Evolutionary conservation across 2,888 invertebrate species (phyloP).

Genomic region (Pollenia griseotomentosa): DNA sequence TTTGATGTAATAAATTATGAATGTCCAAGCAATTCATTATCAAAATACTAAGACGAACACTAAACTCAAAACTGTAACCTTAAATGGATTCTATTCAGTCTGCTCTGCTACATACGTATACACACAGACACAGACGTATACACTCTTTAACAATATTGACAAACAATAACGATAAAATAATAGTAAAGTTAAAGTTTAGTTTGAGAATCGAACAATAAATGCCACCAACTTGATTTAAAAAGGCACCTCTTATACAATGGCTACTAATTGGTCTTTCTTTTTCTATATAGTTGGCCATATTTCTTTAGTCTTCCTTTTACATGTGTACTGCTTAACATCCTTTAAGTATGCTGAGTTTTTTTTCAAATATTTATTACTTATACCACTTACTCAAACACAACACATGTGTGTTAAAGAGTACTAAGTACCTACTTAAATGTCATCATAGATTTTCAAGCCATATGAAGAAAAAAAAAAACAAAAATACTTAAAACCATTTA

Average conservation of each 20-base stretch:
- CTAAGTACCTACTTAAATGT: constrained; percentile 64
- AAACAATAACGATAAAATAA: constrained; percentile 34
- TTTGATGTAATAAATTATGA: constrained; percentile 69
- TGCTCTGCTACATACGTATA: not conserved
- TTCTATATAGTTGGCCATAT: not conserved
- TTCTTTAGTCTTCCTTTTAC: constrained; percentile 1
- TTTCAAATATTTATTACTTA: not conserved
- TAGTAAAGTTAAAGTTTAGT: not conserved
- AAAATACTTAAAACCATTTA: constrained; percentile 22
- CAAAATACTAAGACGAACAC: constrained; percentile 48
- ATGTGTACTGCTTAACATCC: constrained; percentile 27
- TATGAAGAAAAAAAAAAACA: not conserved
- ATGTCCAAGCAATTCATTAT: constrained; percentile 69
- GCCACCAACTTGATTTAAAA: not conserved
- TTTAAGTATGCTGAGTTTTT: constrained; percentile 39
- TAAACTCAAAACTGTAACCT: constrained; percentile 22
- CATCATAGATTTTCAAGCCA: constrained; percentile 59
- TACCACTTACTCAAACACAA: not conserved
- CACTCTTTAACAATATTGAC: constrained; percentile 36
- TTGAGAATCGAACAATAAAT: not conserved
- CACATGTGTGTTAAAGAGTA: not conserved
- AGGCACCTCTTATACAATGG: not conserved
- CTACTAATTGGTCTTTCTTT: not conserved
- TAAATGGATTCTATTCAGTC: constrained; percentile 21
- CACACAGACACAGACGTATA: not conserved